Conservation (phyloP, 2,797 vertebrate genomes). For the Babyrousa celebensis region DNA sequence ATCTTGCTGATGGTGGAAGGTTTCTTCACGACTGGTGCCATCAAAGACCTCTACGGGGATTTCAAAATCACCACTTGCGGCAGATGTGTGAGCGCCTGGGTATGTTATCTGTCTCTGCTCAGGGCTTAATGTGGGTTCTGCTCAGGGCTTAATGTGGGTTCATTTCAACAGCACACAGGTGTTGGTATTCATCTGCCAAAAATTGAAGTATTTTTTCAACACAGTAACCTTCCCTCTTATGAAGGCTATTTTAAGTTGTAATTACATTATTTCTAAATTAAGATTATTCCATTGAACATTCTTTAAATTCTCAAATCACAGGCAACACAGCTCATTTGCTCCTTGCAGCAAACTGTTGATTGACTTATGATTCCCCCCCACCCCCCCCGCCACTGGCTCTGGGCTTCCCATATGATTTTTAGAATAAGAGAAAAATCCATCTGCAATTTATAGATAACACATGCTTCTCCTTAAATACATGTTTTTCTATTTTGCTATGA, state of each 20-base stretch:
- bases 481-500: not conserved
- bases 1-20: constrained; percentile 99
- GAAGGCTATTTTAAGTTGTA: not conserved
- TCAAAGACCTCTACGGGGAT: constrained; percentile 99
- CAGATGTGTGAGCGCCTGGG: constrained; percentile 99
- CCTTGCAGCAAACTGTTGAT: not conserved
- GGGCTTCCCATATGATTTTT: not conserved
- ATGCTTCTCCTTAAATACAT: not conserved
- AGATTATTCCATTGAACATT: constrained; percentile 37
- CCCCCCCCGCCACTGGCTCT: not conserved
- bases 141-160: not conserved
- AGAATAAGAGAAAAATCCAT: not conserved
- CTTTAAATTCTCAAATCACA: constrained; percentile 51
- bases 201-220: not conserved
- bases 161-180: not conserved
- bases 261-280: constrained; percentile 12
- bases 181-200: not conserved
- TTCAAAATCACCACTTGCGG: constrained; percentile 99
- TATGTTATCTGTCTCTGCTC: constrained; percentile 89
- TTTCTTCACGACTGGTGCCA: constrained; percentile 99
- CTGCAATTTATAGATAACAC: not conserved
- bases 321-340: constrained; percentile 10
- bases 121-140: not conserved
- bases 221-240: not conserved
- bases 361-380: not conserved